phyloP scores from a whole-genome alignment of 2,113 vertebrate species.

The Pimephales promelas region DNA sequence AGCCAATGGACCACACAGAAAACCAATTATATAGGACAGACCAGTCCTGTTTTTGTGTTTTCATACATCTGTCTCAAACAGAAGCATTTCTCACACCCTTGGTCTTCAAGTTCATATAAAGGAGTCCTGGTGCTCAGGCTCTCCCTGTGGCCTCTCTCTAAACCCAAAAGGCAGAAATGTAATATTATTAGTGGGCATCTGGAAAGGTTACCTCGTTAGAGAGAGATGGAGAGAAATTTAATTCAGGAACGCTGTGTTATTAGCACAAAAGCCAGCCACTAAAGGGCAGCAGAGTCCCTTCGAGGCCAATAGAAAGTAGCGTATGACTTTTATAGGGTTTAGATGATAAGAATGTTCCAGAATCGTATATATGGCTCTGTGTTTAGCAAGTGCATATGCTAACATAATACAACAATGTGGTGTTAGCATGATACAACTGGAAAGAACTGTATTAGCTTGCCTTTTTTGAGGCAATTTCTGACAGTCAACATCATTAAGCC shows the following conservation, averaged over 20 bases:
- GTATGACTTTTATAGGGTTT: conserved; percentile 48
- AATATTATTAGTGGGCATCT: conserved; percentile 63
- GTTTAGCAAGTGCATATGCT: conserved; percentile 12
- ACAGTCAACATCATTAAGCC: neutral
- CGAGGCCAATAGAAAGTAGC: conserved; percentile 39
- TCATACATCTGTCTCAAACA: conserved; percentile 14
- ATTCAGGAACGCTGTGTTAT: conserved; percentile 54
- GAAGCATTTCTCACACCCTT: neutral
- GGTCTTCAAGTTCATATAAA: conserved; percentile 44
- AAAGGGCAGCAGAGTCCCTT: conserved; percentile 49
- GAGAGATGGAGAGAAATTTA: conserved; percentile 55
- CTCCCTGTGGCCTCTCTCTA: conserved; percentile 25
- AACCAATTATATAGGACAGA: neutral
- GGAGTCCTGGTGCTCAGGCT: neutral
- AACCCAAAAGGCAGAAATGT: conserved; percentile 47
- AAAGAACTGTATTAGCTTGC: neutral
- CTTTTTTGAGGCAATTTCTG: neutral
- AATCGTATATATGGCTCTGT: conserved; percentile 30
- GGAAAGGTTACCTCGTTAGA: conserved; percentile 64
- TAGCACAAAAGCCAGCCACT: conserved; percentile 52
- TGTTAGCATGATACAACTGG: neutral
- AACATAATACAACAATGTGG: neutral
- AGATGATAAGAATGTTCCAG: conserved; percentile 39
- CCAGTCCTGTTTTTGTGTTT: neutral
- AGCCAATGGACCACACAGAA: neutral